These are phyloP conservation scores for Agrotis exclamationis DNA, from an alignment of 2,888 invertebrate species.

Conservation along the genomic window DNA sequence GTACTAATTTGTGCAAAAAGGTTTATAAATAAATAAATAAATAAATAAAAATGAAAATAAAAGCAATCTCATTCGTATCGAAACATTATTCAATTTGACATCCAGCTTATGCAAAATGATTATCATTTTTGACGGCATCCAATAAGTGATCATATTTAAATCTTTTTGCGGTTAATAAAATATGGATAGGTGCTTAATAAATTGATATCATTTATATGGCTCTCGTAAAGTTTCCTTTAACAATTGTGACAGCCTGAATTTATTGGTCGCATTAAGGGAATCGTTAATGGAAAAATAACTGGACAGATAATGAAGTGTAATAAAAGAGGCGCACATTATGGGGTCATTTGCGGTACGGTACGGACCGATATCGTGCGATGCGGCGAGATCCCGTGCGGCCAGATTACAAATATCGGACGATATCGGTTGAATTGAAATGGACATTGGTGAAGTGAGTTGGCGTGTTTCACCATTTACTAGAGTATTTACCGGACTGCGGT, in stretches of 20 bases:
- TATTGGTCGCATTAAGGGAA: constrained; percentile 63
- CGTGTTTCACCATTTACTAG: constrained; percentile 40
- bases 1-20: no score
- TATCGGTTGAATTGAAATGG: constrained; percentile 60
- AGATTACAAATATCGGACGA: constrained; percentile 49
- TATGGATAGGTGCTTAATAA: constrained; percentile 43
- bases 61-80: constrained; percentile 33
- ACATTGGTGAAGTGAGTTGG: constrained; percentile 42
- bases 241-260: constrained; percentile 61
- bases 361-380: not conserved
- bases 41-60: no score
- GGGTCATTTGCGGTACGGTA: constrained; percentile 37
- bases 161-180: constrained; percentile 43
- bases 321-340: constrained; percentile 55
- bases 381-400: constrained; percentile 5
- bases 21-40: no score
- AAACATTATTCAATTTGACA: constrained; percentile 43
- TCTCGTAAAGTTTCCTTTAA: constrained; percentile 55
- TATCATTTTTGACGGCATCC: constrained; percentile 33
- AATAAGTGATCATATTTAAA: constrained; percentile 49
- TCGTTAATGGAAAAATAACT: constrained; percentile 67
- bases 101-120: constrained; percentile 33
- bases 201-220: constrained; percentile 50
- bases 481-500: constrained; percentile 46
- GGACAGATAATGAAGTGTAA: constrained; percentile 62